phyloP scores from a whole-genome alignment of 2,797 vertebrate species.

The Channallabes apus region DNA sequence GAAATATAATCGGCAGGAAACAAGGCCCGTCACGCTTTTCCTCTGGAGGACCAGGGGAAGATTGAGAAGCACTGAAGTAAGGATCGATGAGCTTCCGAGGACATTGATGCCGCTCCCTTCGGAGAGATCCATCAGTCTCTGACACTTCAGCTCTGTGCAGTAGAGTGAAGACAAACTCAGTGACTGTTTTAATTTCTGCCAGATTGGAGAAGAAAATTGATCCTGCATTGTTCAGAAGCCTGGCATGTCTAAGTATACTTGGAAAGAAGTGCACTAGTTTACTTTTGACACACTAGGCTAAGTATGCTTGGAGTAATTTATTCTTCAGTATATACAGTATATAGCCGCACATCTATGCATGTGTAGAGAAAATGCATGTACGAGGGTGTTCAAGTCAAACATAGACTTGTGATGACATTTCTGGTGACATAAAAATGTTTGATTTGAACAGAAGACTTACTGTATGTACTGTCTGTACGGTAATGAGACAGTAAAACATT shows the following conservation, averaged over 20 bases:
- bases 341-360: background rate
- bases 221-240: background rate
- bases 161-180: conserved; percentile 21
- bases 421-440: no score
- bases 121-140: conserved; percentile 37
- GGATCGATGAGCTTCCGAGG: conserved; percentile 54
- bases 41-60: conserved; percentile 34
- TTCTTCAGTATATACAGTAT: background rate
- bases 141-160: conserved; percentile 6
- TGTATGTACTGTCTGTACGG: no score
- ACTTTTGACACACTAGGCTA: background rate
- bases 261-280: background rate
- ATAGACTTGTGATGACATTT: no score
- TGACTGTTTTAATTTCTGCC: conserved; percentile 15
- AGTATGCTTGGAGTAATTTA: background rate
- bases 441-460: no score
- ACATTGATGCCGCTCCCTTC: conserved; percentile 29
- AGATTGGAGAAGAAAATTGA: background rate
- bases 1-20: conserved; percentile 53
- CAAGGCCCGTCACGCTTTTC: conserved; percentile 39
- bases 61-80: conserved; percentile 51
- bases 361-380: background rate
- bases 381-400: no score
- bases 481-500: no score
- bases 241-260: background rate